Evolutionary conservation across 2,113 vertebrate genomes (phyloP).

Genomic region (Nettapus auritus): DNA sequence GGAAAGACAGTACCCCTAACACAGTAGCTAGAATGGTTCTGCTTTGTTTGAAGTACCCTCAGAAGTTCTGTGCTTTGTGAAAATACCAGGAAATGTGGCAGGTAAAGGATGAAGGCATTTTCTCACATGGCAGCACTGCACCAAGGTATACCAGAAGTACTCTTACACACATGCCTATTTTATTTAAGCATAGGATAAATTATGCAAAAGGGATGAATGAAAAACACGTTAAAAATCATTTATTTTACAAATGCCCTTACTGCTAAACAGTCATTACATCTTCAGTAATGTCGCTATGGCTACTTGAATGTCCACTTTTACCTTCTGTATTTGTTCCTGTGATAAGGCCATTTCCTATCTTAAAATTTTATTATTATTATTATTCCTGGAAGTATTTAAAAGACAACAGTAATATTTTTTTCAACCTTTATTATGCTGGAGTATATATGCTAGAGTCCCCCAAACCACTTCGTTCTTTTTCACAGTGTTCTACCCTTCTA

Average conservation of each 20-base stretch:
- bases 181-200: neutral
- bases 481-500: neutral
- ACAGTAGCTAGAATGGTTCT: neutral
- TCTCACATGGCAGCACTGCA: neutral
- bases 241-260: neutral
- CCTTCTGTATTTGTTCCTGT: neutral
- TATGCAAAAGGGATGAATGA: neutral
- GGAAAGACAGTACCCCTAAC: neutral
- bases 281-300: neutral
- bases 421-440: neutral
- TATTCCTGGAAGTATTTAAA: neutral
- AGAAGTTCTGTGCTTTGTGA: neutral
- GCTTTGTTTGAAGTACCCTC: neutral
- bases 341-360: neutral
- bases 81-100: neutral
- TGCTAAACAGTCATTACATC: neutral
- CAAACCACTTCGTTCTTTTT: neutral
- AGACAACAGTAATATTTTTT: neutral
- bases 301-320: neutral
- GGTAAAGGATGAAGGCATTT: neutral
- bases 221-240: neutral
- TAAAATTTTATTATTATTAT: neutral
- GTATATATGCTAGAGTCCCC: neutral
- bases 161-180: neutral
- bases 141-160: neutral